Percentiles rank a stretch among this genome's conserved stretches.
These are phyloP conservation scores for Patiria pectinifera DNA, from an alignment of 53 echinoderm and acorn worm species.

Conservation along the genomic window DNA sequence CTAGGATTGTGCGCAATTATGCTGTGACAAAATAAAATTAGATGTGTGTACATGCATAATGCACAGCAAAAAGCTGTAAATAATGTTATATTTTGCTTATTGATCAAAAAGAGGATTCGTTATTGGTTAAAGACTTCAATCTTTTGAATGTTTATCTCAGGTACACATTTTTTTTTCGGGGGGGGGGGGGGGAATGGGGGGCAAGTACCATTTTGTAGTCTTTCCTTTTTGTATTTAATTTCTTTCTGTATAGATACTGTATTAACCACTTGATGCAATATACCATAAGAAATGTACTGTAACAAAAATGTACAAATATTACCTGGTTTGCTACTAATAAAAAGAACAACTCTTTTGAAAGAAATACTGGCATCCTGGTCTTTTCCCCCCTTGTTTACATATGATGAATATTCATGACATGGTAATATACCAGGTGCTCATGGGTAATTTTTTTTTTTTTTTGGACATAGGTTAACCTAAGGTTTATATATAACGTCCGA, in stretches of 20 bases:
- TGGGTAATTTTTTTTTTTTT: too few species aligned
- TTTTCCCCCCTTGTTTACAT: too few species aligned
- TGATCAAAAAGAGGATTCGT: not conserved
- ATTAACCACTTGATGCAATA: constrained; percentile 55
- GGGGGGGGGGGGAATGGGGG: not conserved
- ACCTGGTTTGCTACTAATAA: constrained; percentile 60
- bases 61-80: not conserved
- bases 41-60: too few species aligned
- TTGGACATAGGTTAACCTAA: too few species aligned
- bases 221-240: constrained; percentile 44
- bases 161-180: not conserved
- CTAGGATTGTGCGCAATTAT: too few species aligned
- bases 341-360: constrained; percentile 32
- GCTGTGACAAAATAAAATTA: too few species aligned
- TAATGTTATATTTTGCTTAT: not conserved
- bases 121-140: not conserved
- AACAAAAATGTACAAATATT: constrained; percentile 42
- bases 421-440: too few species aligned
- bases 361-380: not conserved
- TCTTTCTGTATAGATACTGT: constrained; percentile 34
- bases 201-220: constrained; percentile 4
- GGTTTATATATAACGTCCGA: too few species aligned
- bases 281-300: constrained; percentile 51
- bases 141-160: not conserved
- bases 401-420: too few species aligned